Conservation (phyloP, 2,797 vertebrate species). For the Pipistrellus pipistrellus region DNA sequence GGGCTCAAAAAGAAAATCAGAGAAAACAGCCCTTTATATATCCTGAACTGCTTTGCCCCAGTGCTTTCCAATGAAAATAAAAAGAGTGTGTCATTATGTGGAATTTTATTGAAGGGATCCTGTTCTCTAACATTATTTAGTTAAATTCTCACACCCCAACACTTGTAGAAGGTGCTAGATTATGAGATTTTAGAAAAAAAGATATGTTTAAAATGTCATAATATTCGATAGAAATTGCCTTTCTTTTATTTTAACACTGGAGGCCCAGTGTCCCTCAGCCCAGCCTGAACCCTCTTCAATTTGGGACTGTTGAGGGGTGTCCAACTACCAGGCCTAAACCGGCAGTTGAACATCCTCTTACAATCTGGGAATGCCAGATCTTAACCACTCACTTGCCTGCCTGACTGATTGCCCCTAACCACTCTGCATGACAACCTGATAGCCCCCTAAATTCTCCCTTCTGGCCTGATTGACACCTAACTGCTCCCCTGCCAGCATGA, state of each 20-base stretch:
- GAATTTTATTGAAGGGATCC: conserved; percentile 28
- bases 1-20: conserved; percentile 67
- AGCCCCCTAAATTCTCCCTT: too few relatives aligned
- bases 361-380: too few relatives aligned
- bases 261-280: too few relatives aligned
- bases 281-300: too few relatives aligned
- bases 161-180: not conserved
- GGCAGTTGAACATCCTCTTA: too few relatives aligned
- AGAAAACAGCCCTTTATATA: conserved; percentile 69
- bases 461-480: too few relatives aligned
- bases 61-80: conserved; percentile 56
- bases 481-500: too few relatives aligned
- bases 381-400: too few relatives aligned
- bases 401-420: too few relatives aligned
- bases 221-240: not conserved
- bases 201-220: not conserved
- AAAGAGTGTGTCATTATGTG: conserved; percentile 1
- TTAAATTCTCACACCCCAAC: conserved; percentile 35
- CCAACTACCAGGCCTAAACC: too few relatives aligned
- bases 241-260: conserved; percentile 5
- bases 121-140: conserved; percentile 54
- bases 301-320: too few relatives aligned
- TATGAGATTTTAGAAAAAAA: not conserved
- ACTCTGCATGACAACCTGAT: too few relatives aligned
- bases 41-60: conserved; percentile 56